Evolutionary conservation across 2,888 invertebrate genomes (phyloP).

Genomic region (Drosophila sordidula): DNA sequence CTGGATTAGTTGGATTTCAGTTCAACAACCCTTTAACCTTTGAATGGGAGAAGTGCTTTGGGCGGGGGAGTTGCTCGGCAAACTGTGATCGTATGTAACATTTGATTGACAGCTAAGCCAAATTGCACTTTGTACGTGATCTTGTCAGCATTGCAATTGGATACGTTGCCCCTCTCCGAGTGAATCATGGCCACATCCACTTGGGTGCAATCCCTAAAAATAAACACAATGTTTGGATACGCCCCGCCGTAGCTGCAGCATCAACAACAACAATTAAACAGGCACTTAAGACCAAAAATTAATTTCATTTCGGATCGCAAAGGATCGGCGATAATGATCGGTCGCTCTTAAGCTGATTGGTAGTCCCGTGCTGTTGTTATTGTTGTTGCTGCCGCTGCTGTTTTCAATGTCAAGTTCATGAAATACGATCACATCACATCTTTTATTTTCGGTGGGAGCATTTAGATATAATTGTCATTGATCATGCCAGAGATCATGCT

Average conservation of each 20-base stretch:
- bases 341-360: slow-evolving; percentile 53
- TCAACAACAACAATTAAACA: slow-evolving; percentile 60
- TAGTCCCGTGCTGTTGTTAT: slow-evolving; percentile 32
- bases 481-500: slow-evolving; percentile 24
- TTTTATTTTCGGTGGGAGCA: slow-evolving; percentile 32
- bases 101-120: slow-evolving; percentile 69
- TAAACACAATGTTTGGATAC: slow-evolving; percentile 51
- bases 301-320: slow-evolving; percentile 50
- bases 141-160: slow-evolving; percentile 76
- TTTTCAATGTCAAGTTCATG: slow-evolving; percentile 75
- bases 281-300: slow-evolving; percentile 65
- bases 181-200: slow-evolving; percentile 43
- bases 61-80: not conserved
- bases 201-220: slow-evolving; percentile 63
- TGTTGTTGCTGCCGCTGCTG: slow-evolving; percentile 24
- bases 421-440: slow-evolving; percentile 60
- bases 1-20: slow-evolving; percentile 41
- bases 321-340: slow-evolving; percentile 65
- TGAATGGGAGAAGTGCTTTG: not conserved
- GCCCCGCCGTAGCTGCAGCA: slow-evolving; percentile 1
- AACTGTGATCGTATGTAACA: slow-evolving; percentile 19
- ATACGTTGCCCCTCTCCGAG: slow-evolving; percentile 51
- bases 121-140: slow-evolving; percentile 75
- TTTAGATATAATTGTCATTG: slow-evolving; percentile 46
- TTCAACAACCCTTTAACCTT: slow-evolving; percentile 53